Percentiles rank a stretch among this genome's conserved stretches.
Evolutionary conservation across 2,888 invertebrate genomes (phyloP).

Genomic region (Meandrusa payeni): DNA sequence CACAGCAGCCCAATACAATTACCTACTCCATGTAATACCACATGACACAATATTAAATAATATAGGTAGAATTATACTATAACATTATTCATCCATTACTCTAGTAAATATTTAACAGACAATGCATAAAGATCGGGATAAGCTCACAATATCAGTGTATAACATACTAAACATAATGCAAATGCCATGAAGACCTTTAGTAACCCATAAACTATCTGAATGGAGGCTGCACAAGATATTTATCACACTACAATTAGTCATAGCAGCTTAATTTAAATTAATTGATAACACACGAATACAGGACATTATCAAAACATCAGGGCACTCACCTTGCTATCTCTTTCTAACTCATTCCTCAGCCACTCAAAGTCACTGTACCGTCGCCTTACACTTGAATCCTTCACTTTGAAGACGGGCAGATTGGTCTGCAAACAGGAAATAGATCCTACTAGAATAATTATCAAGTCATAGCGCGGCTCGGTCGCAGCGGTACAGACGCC

Average conservation of each 20-base stretch:
- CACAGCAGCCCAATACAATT: no score
- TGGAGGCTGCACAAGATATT: constrained; percentile 50
- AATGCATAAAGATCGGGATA: no score
- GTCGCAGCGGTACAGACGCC: constrained; percentile 37
- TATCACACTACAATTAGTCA: constrained; percentile 18
- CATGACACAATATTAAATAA: no score
- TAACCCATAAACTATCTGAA: no score
- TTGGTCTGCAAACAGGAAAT: constrained; percentile 91
- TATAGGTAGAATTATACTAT: no score
- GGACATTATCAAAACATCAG: constrained; percentile 24
- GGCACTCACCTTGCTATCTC: constrained; percentile 95
- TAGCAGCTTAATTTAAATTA: constrained; percentile 25
- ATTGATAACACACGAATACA: constrained; percentile 25
- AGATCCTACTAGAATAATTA: constrained; percentile 35
- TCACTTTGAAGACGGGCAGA: constrained; percentile 99
- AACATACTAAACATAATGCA: no score
- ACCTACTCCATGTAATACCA: no score
- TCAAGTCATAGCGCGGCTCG: constrained; percentile 2
- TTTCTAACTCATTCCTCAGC: constrained; percentile 98
- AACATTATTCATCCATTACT: no score
- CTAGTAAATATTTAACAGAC: no score
- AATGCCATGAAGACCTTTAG: no score
- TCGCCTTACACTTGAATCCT: constrained; percentile 97
- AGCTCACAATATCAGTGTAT: no score
- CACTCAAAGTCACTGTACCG: constrained; percentile 99